A percentile compares a stretch with the other conserved stretches of the same genome.
phyloP scores from a whole-genome alignment of 2,797 vertebrate genomes.

The Rhincodon typus region DNA sequence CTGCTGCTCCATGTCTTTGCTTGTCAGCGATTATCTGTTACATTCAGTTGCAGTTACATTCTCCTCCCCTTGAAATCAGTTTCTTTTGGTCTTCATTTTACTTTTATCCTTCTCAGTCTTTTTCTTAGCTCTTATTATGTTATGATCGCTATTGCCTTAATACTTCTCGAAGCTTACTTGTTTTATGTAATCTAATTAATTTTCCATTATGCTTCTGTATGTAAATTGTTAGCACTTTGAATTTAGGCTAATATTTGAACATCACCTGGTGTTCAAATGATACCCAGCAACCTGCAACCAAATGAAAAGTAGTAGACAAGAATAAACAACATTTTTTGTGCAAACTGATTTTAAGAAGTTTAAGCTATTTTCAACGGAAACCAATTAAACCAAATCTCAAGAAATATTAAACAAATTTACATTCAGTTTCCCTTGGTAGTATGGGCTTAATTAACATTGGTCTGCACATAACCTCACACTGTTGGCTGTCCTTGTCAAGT shows the following conservation, averaged over 20 bases:
- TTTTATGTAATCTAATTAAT: neutral
- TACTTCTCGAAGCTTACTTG: neutral
- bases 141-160: neutral
- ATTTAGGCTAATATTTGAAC: neutral
- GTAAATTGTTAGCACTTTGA: neutral
- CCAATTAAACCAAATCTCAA: neutral
- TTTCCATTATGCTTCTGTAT: neutral
- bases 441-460: neutral
- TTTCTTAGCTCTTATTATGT: neutral
- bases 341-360: neutral
- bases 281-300: neutral
- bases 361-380: neutral
- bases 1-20: too few species aligned
- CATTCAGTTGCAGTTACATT: too few species aligned
- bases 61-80: too few species aligned
- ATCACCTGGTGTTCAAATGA: neutral
- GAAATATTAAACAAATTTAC: neutral
- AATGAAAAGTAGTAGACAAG: neutral
- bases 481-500: neutral
- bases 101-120: too few species aligned
- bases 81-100: too few species aligned
- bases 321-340: neutral
- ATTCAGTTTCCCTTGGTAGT: neutral
- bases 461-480: neutral
- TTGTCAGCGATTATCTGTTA: too few species aligned